A percentile compares a stretch with the other conserved stretches of the same genome.
phyloP scores from a whole-genome alignment of 1,140 invertebrate species.

The Leptoteleia sp. region DNA sequence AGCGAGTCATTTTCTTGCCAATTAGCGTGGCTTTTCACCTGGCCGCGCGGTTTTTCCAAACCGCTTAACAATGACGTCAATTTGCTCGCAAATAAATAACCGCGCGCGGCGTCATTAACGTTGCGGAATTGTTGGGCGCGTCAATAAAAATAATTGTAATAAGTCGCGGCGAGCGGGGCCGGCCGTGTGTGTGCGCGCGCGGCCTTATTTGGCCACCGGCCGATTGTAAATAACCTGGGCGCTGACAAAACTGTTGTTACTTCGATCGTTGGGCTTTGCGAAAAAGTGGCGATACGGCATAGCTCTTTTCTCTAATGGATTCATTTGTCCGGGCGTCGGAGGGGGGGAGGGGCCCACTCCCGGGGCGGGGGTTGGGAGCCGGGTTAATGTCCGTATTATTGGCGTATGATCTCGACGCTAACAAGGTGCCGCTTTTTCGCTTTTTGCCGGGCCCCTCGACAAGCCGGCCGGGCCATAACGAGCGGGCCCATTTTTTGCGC shows the following conservation, averaged over 20 bases:
- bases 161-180: slow-evolving; percentile 40
- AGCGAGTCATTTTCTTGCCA: slow-evolving; percentile 55
- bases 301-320: slow-evolving; percentile 66
- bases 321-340: slow-evolving; percentile 61
- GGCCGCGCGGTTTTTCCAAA: slow-evolving; percentile 34
- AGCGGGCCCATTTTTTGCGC: slow-evolving; percentile 78
- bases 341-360: too few species aligned
- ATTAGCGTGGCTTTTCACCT: slow-evolving; percentile 59
- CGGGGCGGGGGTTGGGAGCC: slow-evolving; percentile 45
- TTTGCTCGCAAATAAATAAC: slow-evolving; percentile 58
- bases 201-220: slow-evolving; percentile 46
- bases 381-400: slow-evolving; percentile 80
- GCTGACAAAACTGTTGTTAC: slow-evolving; percentile 66
- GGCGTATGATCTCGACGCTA: slow-evolving; percentile 78
- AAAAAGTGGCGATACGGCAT: slow-evolving; percentile 64
- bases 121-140: slow-evolving; percentile 31
- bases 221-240: slow-evolving; percentile 60
- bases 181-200: too few species aligned
- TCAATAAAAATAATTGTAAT: slow-evolving; percentile 58
- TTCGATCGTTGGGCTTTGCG: slow-evolving; percentile 49
- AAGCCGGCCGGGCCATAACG: slow-evolving; percentile 77
- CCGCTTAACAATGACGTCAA: slow-evolving; percentile 51
- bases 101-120: slow-evolving; percentile 47
- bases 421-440: slow-evolving; percentile 79
- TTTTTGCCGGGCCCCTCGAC: slow-evolving; percentile 75